Conservation (phyloP, 2,797 vertebrate genomes). For the Helicolenus hilgendorfi region DNA sequence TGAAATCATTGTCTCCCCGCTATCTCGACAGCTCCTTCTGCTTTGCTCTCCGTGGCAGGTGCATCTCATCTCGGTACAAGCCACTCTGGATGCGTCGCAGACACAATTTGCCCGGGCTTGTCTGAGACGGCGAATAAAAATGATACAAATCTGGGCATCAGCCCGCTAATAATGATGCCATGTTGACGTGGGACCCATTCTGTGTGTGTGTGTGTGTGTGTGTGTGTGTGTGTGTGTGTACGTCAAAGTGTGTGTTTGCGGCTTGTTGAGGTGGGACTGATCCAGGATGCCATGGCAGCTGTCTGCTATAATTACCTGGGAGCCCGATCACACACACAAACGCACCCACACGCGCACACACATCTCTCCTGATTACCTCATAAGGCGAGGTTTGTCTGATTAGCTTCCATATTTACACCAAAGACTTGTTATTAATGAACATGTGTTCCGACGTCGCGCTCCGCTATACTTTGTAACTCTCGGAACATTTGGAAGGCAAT, state of each 20-base stretch:
- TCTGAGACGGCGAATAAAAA: conserved; percentile 65
- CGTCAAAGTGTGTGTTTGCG: conserved; percentile 51
- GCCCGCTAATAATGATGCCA: conserved; percentile 73
- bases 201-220: conserved; percentile 29
- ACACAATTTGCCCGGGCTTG: conserved; percentile 65
- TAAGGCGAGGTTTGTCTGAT: conserved; percentile 80
- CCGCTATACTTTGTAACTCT: conserved; percentile 60
- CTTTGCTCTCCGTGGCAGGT: conserved; percentile 63
- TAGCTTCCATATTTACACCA: conserved; percentile 80
- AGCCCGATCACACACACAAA: conserved; percentile 67
- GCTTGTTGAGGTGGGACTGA: conserved; percentile 85
- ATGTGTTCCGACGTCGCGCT: conserved; percentile 70
- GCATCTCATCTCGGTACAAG: conserved; percentile 59
- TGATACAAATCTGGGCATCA: conserved; percentile 78
- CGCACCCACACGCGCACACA: conserved; percentile 3
- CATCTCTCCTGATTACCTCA: conserved; percentile 76
- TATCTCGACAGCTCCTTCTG: conserved; percentile 64
- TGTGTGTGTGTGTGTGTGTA: conserved; percentile 11
- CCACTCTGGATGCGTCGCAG: conserved; percentile 44
- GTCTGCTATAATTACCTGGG: conserved; percentile 88
- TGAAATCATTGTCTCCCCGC: conserved; percentile 47
- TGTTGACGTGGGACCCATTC: conserved; percentile 65
- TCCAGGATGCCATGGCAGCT: conserved; percentile 86
- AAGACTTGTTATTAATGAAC: conserved; percentile 81
- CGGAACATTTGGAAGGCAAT: conserved; percentile 53